Percentiles rank a stretch among this genome's conserved stretches.
Evolutionary conservation across 2,113 vertebrate genomes (phyloP).

Genomic region (Caranx ignobilis): DNA sequence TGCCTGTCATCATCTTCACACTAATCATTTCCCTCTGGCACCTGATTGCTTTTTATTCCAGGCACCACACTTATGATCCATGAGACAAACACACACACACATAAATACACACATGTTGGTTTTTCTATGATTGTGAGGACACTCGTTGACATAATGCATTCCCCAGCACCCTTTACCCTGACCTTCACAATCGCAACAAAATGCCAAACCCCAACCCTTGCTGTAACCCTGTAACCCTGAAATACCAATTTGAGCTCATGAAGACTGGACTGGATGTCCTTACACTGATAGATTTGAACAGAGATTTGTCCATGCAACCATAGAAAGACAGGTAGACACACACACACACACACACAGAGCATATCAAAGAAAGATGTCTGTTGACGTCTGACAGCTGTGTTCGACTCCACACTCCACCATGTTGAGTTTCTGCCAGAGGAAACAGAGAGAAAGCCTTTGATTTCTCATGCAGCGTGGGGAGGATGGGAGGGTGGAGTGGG

Average conservation of each 20-base stretch:
- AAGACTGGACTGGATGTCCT: not conserved
- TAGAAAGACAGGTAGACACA: not conserved
- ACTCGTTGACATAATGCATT: not conserved
- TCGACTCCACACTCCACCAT: constrained; percentile 54
- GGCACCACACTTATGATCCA: constrained; percentile 61
- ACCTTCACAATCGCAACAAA: too few species aligned
- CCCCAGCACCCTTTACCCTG: too few species aligned
- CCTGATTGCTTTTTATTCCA: constrained; percentile 73
- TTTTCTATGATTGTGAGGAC: not conserved
- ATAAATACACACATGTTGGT: not conserved
- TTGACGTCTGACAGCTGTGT: constrained; percentile 76
- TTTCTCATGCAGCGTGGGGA: constrained; percentile 52
- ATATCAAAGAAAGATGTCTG: constrained; percentile 62
- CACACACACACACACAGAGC: constrained; percentile 16
- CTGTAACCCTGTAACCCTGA: not conserved
- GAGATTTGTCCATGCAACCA: not conserved
- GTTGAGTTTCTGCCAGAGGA: constrained; percentile 63
- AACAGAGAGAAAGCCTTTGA: constrained; percentile 68
- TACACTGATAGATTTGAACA: not conserved
- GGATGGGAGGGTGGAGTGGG: constrained; percentile 34
- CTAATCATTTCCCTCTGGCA: constrained; percentile 70
- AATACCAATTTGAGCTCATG: not conserved
- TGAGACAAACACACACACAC: constrained; percentile 12
- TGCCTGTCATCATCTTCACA: constrained; percentile 67
- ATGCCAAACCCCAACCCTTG: too few species aligned